Base-by-base conservation (phyloP, 2,113 vertebrate species). In the Plectropomus leopardus region DNA sequence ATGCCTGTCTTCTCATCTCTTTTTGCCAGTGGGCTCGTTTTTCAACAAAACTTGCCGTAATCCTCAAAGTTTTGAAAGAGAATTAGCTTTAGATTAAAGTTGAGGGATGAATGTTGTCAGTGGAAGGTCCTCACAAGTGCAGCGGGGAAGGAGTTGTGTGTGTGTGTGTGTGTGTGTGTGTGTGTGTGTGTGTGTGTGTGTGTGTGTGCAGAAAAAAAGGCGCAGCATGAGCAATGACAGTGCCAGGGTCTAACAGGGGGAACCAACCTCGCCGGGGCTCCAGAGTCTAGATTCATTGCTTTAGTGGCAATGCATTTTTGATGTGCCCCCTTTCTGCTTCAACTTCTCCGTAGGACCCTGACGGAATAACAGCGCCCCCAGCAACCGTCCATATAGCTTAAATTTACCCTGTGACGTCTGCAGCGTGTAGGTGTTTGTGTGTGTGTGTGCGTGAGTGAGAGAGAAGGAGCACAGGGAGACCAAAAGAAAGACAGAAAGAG, bases 231-330 rank as follows among this genome's bases (percentile, higher is more conserved):
- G 84, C 91, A 73, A 78, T 63, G 71, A 73, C 73, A 63, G 85
- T 67, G 73, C 81, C 85, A 85, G 75, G 36, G 83, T 83, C 84
- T 78, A 85, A 88, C 76, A 68, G 78, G 79, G 79, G 67, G 80
- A 81, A 89, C 77, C 78, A 54, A 78, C 69, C 73, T 85, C 71
- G 60, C 78, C 81, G n/a, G 65, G 30, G 65, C 86, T 68, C 79
- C 82, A 61, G 66, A 72, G 84, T 34, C 78, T 28, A 68, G 89
- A 88, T 86, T 82, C 87, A 78, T 69, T 70, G 90, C 86, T 86
- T 89, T 86, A 86, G 87, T 63, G 51, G 53, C 88, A 73, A 92
- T 91, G 84, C 89, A 93, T 93, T 92, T 93, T 92, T 93, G 91
- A 93, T 92, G 90, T 53, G 65, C 24, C 72, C 83, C 54, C 68